Evolutionary conservation across 1,140 invertebrate genomes (phyloP), one percentile per base, ranked within the genome.

Genomic region (Coenobita brevimanus): DNA sequence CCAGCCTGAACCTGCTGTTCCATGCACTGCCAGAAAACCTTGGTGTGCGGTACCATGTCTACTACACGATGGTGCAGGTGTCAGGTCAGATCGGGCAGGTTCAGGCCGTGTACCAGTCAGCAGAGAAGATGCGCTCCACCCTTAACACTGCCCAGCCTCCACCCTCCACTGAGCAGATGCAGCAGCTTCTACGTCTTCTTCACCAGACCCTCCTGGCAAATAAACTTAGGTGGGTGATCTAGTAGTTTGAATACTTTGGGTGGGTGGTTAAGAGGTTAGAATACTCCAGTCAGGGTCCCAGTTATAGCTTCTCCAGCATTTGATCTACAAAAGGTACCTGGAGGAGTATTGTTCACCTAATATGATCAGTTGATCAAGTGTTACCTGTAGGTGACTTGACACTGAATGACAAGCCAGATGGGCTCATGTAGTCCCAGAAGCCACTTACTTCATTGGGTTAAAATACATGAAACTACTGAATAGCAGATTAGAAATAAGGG

Each of bases 91-190:
- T 96, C 38, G 97, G 97, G 88, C 96, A 97, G 91, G 41, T 91
- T 3, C 71, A 88, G 67, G 82, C 82, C 13, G 6, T 97, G 96
- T 91, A 95, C 94, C 75, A 91, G 89, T 95, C 96, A 88, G 94
- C 97, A 17, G 96, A 96, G 50, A 95, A 96, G 92, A 93, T 99
- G 21, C 97, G 97, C 92, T 95, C 95, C 90, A 97, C 97, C 93
- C 97, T 98, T 3, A 89, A 88, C 83, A 89, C 88, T 92, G 94
- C 94, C 0, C 94, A 94, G 88, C 97, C 96, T 92, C 96, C 96
- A 57, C 96, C 97, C 24, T 96, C 96, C 0, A 96, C 96, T 91
- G 97, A 98, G 92, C 97, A 99, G 93, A 96, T 97, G 94, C 98
- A 99, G 92, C 98, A 98, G 91, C 92, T 99, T 0, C 95, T 98